These are phyloP conservation scores for Phymorhynchus buccinoides DNA, from an alignment of 1,140 invertebrate genomes.

Conservation along the genomic window DNA sequence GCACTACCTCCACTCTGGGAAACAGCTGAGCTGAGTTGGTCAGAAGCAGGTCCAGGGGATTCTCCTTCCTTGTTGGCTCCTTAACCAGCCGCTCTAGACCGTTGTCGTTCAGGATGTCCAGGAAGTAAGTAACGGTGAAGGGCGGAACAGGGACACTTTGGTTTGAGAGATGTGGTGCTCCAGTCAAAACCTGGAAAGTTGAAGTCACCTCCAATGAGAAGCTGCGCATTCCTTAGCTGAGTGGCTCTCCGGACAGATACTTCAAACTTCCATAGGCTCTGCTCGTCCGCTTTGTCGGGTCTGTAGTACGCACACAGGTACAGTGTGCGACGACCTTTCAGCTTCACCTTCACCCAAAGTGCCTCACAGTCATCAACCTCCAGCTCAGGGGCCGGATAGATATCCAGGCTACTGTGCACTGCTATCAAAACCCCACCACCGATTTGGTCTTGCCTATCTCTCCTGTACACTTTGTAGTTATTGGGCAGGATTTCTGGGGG, in stretches of 20 bases:
- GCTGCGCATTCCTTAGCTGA: not conserved
- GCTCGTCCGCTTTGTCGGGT: not conserved
- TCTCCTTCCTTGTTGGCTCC: not conserved
- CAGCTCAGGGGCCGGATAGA: not conserved
- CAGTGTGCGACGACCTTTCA: not conserved
- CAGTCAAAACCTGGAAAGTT: not conserved
- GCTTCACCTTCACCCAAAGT: not conserved
- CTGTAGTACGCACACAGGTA: constrained; percentile 4
- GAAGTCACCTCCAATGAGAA: constrained; percentile 2
- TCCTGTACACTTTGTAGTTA: not conserved
- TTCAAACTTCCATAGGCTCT: not conserved
- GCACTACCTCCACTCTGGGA: not conserved
- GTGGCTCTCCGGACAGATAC: not conserved
- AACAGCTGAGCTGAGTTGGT: no score
- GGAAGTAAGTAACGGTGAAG: not conserved
- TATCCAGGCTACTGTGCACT: not conserved
- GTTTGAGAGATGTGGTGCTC: not conserved
- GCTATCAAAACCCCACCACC: not conserved
- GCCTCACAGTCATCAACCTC: not conserved
- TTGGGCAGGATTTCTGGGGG: not conserved
- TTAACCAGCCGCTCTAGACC: not conserved
- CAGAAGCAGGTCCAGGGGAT: no score
- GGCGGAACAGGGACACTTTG: not conserved
- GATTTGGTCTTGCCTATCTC: not conserved
- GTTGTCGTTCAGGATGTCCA: not conserved